Conservation (phyloP, 1,140 invertebrate species). For the Lepeophtheirus salmonis region DNA sequence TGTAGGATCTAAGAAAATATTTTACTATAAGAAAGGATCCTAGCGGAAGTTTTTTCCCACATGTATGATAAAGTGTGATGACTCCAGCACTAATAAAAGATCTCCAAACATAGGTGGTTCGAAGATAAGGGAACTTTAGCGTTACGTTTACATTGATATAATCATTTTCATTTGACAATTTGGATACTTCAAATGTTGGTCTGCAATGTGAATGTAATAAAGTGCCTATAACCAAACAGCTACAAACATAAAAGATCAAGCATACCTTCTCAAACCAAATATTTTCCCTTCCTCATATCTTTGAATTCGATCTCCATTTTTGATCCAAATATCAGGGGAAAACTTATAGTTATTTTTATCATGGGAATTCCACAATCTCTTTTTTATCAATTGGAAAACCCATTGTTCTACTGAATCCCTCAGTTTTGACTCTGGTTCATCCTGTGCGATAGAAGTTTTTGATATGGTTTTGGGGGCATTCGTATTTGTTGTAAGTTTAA, state of each 20-base stretch:
- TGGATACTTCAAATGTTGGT: background rate
- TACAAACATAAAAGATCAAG: background rate
- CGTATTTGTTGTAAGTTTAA: background rate
- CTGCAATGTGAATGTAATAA: background rate
- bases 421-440: background rate
- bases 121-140: background rate
- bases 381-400: background rate
- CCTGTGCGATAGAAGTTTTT: background rate
- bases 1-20: background rate
- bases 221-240: background rate
- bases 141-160: background rate
- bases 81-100: constrained; percentile 1
- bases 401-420: background rate
- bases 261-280: background rate
- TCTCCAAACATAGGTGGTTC: background rate
- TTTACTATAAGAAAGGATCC: background rate
- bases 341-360: background rate
- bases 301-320: background rate
- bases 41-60: constrained; percentile 1
- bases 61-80: constrained; percentile 1
- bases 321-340: background rate
- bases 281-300: background rate
- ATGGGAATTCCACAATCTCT: background rate
- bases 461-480: no score
- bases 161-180: background rate